A percentile compares a stretch with the other conserved stretches of the same genome.
Conservation (phyloP, 2,888 invertebrate species). For the Drosophila nigricruria region DNA sequence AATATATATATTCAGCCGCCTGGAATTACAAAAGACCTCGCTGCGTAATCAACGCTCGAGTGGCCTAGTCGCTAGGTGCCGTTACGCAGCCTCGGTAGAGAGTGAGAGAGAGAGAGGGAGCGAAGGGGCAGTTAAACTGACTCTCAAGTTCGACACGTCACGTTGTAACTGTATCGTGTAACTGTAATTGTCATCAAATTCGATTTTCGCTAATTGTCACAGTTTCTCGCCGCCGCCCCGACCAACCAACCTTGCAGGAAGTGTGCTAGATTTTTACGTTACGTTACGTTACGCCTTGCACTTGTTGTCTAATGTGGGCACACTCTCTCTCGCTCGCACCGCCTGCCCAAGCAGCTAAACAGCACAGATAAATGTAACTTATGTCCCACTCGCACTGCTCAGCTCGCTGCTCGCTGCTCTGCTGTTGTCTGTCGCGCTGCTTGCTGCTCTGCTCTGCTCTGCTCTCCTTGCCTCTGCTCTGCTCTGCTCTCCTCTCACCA, state of each 20-base stretch:
- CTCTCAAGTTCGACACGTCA: constrained; percentile 63
- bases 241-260: constrained; percentile 54
- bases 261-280: constrained; percentile 66
- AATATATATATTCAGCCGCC: constrained; percentile 17
- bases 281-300: constrained; percentile 58
- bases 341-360: background rate
- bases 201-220: constrained; percentile 72
- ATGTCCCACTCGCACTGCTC: background rate
- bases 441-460: background rate
- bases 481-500: background rate
- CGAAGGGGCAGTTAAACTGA: background rate
- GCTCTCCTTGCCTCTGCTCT: background rate
- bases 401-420: background rate
- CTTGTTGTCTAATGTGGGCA: constrained; percentile 46
- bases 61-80: constrained; percentile 65
- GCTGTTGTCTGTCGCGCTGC: background rate
- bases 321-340: constrained; percentile 2
- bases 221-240: constrained; percentile 1
- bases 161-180: constrained; percentile 37
- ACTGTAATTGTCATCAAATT: constrained; percentile 71
- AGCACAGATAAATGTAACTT: constrained; percentile 13
- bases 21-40: constrained; percentile 61
- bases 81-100: constrained; percentile 65
- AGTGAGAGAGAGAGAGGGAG: constrained; percentile 1
- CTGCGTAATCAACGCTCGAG: constrained; percentile 40